A percentile compares a stretch with the other conserved stretches of the same genome.
Conservation (phyloP, 2,113 vertebrate genomes). For the Phaethon lepturus region DNA sequence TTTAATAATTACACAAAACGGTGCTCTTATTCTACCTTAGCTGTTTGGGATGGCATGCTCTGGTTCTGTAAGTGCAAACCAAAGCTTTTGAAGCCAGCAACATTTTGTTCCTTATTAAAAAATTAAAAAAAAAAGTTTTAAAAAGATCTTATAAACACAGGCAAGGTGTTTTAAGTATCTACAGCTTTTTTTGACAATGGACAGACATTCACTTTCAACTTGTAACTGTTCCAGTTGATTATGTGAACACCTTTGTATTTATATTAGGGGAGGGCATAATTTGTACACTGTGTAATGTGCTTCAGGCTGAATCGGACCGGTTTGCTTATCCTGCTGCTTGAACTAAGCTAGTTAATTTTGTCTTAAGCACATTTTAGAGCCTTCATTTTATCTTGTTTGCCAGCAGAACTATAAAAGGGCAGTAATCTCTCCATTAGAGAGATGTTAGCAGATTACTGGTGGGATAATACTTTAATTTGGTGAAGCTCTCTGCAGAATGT, state of each 20-base stretch:
- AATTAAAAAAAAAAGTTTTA: neutral
- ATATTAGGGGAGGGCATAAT: neutral
- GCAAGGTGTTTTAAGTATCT: neutral
- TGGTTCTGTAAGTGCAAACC: neutral
- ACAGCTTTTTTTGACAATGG: neutral
- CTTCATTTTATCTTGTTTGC: neutral
- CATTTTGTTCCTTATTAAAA: neutral
- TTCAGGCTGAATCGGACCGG: neutral
- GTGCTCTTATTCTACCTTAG: neutral
- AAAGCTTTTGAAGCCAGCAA: neutral
- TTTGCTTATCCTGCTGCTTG: neutral
- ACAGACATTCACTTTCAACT: neutral
- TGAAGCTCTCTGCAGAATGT: neutral
- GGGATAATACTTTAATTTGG: neutral
- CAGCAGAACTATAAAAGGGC: neutral
- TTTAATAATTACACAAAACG: neutral
- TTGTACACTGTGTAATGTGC: neutral
- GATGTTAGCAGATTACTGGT: neutral
- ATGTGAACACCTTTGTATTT: neutral
- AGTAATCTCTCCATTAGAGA: neutral
- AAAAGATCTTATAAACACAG: neutral
- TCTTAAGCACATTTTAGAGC: constrained; percentile 17
- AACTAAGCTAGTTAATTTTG: constrained; percentile 35
- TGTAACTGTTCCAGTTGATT: neutral
- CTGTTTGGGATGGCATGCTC: neutral